Evolutionary conservation across 2,797 vertebrate species (phyloP), one percentile per base, ranked within the genome.

Genomic region (Sebastes minor): DNA sequence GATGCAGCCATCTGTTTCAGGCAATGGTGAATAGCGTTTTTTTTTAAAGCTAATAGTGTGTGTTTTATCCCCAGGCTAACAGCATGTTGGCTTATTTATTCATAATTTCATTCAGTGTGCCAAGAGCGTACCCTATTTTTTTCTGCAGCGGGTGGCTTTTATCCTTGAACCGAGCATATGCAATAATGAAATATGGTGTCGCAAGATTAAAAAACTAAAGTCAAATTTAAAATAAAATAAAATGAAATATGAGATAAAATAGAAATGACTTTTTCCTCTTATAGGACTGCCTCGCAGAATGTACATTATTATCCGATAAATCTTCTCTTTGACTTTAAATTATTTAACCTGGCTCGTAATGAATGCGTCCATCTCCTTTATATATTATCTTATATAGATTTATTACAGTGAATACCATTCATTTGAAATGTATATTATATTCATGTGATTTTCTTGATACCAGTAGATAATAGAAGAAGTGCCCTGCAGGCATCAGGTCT

Each of bases 41-140:
- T 62, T 62, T 71, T 78, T 77, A 53, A 64, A 74, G 71, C 61
- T 87, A 88, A 85, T 89, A 80, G 79, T 89, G 86, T 91, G 87
- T 90, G 88, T 86, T 92, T 90, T 90, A 85, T 90, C 92, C 89
- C 75, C 81, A 65, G 91, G 93, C 91, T 85, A 92, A 92, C 92
- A 94, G 91, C 89, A 94, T 92, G 92, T 87, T 88, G 59, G 61
- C 49, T 94, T 93, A 94, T 92, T 94, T 94, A 94, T 94, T 94
- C 90, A 94, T 92, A 88, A 85, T 92, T 87, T 92, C 59, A 88
- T 71, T 78, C 75, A 53, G 35, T 49, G 53, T 81, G 91, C 93
- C 92, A 93, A 88, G 80, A 90, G 78, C 80, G 86, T 80, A 87
- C 71, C 89, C 84, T 86, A 75, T 87, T 88, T 88, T 82, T 76